These are phyloP conservation scores for Tetropium fuscum DNA, from an alignment of 2,888 invertebrate genomes.

Conservation along the genomic window DNA sequence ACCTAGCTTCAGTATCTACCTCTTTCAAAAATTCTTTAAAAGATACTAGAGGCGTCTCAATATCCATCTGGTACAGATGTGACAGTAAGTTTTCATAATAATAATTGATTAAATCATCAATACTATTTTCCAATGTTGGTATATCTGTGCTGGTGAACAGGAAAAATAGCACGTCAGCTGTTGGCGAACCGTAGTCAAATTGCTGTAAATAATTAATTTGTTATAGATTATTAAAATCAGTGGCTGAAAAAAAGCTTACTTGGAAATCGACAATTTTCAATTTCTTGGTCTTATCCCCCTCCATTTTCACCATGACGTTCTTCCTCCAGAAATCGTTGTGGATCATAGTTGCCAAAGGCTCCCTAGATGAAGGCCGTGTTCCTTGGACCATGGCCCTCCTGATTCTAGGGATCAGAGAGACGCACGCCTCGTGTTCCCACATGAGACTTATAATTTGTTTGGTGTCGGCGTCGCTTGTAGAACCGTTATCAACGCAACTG, in stretches of 20 bases:
- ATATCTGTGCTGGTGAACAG: constrained; percentile 9
- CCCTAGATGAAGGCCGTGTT: neutral
- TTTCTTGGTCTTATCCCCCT: neutral
- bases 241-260: neutral
- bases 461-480: neutral
- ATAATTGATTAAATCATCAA: constrained; percentile 5
- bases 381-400: constrained; percentile 8
- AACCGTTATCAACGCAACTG: neutral
- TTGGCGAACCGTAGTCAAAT: constrained; percentile 12
- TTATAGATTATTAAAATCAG: neutral
- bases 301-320: constrained; percentile 13
- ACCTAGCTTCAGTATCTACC: neutral
- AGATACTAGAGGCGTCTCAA: neutral
- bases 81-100: neutral
- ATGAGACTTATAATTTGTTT: constrained; percentile 11
- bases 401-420: constrained; percentile 11
- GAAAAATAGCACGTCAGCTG: constrained; percentile 21
- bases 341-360: constrained; percentile 15
- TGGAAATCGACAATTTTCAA: constrained; percentile 18
- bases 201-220: neutral
- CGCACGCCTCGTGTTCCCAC: constrained; percentile 20
- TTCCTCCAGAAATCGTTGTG: constrained; percentile 9
- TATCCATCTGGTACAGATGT: neutral
- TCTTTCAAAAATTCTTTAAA: constrained; percentile 5
- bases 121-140: constrained; percentile 1